These are phyloP conservation scores for Squalus acanthias DNA, from an alignment of 2,797 vertebrate species.

Conservation along the genomic window DNA sequence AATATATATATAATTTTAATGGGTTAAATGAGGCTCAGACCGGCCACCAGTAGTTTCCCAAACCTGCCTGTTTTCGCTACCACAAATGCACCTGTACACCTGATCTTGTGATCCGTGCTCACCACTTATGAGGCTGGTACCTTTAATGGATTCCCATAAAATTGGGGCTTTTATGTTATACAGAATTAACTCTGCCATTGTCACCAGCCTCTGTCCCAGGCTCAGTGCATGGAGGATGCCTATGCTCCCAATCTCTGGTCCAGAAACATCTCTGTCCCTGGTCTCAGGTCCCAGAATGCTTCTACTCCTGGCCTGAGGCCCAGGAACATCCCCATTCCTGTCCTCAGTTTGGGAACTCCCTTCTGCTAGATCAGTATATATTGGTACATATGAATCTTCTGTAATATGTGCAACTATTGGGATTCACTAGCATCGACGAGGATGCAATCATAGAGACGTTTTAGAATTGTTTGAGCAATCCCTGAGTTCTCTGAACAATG, in stretches of 20 bases:
- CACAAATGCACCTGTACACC: background rate
- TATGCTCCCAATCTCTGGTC: background rate
- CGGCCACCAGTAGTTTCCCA: background rate
- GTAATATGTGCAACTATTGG: background rate
- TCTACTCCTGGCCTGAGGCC: background rate
- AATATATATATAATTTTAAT: background rate
- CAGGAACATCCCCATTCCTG: background rate
- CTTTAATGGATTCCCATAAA: background rate
- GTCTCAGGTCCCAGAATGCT: background rate
- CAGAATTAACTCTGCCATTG: background rate
- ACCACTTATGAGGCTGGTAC: background rate
- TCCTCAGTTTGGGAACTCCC: background rate
- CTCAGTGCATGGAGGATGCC: background rate
- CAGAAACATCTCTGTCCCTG: background rate
- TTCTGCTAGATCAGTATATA: background rate
- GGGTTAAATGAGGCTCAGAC: background rate
- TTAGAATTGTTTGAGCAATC: background rate
- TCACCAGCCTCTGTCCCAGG: background rate
- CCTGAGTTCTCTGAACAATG: background rate
- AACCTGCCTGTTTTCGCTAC: background rate
- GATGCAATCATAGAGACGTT: background rate
- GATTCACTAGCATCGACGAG: background rate
- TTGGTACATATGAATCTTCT: background rate
- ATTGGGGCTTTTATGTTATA: background rate
- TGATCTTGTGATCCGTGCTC: background rate